Evolutionary conservation across 1,140 invertebrate species (phyloP), one percentile per base, ranked within the genome.

Genomic region (Bombus sylvicola): DNA sequence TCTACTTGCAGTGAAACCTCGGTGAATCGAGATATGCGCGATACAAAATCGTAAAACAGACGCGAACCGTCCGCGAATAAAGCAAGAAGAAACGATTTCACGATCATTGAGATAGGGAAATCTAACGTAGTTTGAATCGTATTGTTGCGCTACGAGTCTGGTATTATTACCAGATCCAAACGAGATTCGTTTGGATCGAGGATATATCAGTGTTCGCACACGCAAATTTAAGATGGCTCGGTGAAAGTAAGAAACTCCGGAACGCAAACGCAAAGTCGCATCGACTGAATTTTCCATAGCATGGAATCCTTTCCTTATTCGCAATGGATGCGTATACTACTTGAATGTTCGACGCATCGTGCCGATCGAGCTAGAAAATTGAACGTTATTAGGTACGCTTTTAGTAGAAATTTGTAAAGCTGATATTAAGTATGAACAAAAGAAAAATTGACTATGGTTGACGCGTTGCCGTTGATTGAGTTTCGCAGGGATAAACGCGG

Each of bases 211-310:
- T n/a, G 9, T 37, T 68, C 79, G 43, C 25, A 39, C 66, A 72
- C 75, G 66, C 47, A 78, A 79, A 79, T 79, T 79, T 84, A n/a
- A 28, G 57, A 5, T 22, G 57, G 39, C 18, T 59, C 15, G 41
- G 82, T 79, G 82, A 84, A 84, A 84, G 82, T 79, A 43, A 79
- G 62, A 15, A 41, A 5, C 47, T 8, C n/a, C 15, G 43, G 37
- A 66, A 22, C 28, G 25, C 6, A 39, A 64, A 43, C 13, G 18
- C 8, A 37, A 57, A 25, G 34, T 71, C 10, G 13, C 10, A n/a
- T 78, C 39, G 34, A n/a, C 6, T 15, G 3, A 47, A 47, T 79
- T 68, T 79, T 47, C 0, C 31, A 8, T 22, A 2, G 47, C 47
- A 53, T 8, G 18, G 1, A 53, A 22, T 53, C 47, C 18, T 53